These are phyloP conservation scores for Anableps anableps DNA, from an alignment of 2,797 vertebrate genomes.

Conservation along the genomic window DNA sequence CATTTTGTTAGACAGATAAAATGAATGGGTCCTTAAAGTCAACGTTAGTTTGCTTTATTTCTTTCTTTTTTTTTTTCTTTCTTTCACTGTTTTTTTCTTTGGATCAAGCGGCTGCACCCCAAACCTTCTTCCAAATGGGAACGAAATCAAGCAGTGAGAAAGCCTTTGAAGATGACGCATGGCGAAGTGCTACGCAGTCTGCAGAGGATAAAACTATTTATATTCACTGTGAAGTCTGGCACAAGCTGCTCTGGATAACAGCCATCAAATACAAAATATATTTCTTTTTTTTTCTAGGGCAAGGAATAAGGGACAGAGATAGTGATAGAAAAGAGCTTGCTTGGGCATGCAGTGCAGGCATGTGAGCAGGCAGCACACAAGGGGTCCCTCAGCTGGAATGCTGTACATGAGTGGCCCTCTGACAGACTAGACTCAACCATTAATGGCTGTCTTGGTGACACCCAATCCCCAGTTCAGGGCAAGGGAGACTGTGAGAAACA, in stretches of 20 bases:
- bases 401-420: constrained; percentile 69
- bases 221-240: constrained; percentile 63
- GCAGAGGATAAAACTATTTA: constrained; percentile 54
- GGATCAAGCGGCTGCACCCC: constrained; percentile 78
- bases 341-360: constrained; percentile 85
- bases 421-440: constrained; percentile 65
- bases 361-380: constrained; percentile 83
- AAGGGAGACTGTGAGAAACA: constrained; percentile 68
- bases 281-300: constrained; percentile 33
- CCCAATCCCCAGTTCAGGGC: constrained; percentile 59
- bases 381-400: constrained; percentile 73
- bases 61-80: constrained; percentile 1
- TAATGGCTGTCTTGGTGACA: constrained; percentile 61
- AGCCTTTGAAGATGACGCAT: constrained; percentile 66
- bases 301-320: constrained; percentile 69
- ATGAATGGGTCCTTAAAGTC: constrained; percentile 85
- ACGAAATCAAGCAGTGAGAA: constrained; percentile 73
- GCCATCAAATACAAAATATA: constrained; percentile 37
- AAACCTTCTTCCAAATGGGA: constrained; percentile 76
- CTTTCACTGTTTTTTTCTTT: constrained; percentile 55
- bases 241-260: constrained; percentile 53
- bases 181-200: constrained; percentile 52
- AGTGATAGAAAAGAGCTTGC: constrained; percentile 78
- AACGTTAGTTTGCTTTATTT: constrained; percentile 79
- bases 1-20: constrained; percentile 82